Conservation (phyloP, 2,113 vertebrate species). For the Gobio gobio region DNA sequence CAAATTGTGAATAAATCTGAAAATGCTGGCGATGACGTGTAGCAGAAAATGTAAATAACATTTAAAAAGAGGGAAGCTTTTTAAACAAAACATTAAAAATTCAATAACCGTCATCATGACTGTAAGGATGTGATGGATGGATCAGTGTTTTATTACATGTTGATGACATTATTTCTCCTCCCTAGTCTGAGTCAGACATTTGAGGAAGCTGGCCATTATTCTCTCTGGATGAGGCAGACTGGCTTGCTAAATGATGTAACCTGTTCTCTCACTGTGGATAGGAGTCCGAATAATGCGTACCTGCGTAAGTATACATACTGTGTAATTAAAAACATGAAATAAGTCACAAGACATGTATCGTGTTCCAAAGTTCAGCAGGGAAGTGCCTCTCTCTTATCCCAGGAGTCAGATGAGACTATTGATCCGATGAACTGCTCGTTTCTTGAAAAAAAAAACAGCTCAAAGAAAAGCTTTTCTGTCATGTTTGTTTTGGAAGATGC, state of each 20-base stretch:
- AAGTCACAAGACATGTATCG: constrained; percentile 63
- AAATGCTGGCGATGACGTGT: neutral
- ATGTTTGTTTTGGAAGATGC: constrained; percentile 77
- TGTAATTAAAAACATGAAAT: constrained; percentile 44
- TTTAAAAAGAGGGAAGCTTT: neutral
- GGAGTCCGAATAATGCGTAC: constrained; percentile 63
- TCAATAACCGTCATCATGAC: neutral
- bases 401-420: constrained; percentile 66
- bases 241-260: constrained; percentile 41
- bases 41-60: neutral
- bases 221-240: constrained; percentile 66
- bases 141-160: constrained; percentile 36
- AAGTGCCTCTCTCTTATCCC: constrained; percentile 65
- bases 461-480: constrained; percentile 76
- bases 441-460: constrained; percentile 71
- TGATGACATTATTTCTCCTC: constrained; percentile 53
- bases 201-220: constrained; percentile 76
- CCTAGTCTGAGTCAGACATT: constrained; percentile 74
- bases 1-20: neutral
- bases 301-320: constrained; percentile 69
- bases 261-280: constrained; percentile 65
- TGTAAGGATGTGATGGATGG: neutral
- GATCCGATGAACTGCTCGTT: constrained; percentile 70
- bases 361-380: constrained; percentile 56
- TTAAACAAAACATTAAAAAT: constrained; percentile 21